These are phyloP conservation scores for Clistopyga incitator DNA, from an alignment of 2,888 invertebrate genomes.

Conservation along the genomic window DNA sequence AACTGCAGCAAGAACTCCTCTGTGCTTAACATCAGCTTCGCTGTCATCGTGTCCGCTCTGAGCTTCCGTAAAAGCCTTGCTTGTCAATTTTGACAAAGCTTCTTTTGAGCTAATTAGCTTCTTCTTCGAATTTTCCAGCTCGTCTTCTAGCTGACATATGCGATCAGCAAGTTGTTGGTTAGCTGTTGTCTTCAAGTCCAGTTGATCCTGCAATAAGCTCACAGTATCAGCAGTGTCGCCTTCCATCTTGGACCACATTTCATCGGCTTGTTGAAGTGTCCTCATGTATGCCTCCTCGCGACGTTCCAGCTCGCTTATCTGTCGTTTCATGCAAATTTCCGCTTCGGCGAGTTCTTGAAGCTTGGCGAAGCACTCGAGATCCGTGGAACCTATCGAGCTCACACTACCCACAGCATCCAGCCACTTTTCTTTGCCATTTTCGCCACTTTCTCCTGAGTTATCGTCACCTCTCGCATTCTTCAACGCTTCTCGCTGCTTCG, in stretches of 20 bases:
- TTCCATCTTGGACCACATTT: constrained; percentile 90
- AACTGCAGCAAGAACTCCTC: constrained; percentile 6
- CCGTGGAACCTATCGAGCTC: constrained; percentile 76
- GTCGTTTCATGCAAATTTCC: constrained; percentile 87
- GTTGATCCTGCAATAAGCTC: constrained; percentile 84
- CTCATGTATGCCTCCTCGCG: constrained; percentile 89
- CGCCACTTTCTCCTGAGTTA: constrained; percentile 65
- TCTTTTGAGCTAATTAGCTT: constrained; percentile 83
- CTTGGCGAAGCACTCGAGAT: constrained; percentile 84
- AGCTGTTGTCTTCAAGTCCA: constrained; percentile 87
- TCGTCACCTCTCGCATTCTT: constrained; percentile 62
- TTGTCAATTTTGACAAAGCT: constrained; percentile 86
- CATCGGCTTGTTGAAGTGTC: constrained; percentile 90
- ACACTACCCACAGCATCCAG: constrained; percentile 71
- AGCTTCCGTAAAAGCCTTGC: constrained; percentile 85
- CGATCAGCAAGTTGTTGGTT: constrained; percentile 85
- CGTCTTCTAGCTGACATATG: constrained; percentile 84
- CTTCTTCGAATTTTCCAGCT: constrained; percentile 87
- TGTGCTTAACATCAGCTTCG: constrained; percentile 66
- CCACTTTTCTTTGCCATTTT: constrained; percentile 70
- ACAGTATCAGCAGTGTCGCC: constrained; percentile 85
- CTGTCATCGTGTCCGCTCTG: constrained; percentile 70
- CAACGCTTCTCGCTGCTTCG: constrained; percentile 64
- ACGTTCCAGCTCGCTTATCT: constrained; percentile 88
- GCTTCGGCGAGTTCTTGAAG: constrained; percentile 85